Conservation (phyloP, 2,888 invertebrate genomes). For the Acrocera orbiculus region DNA sequence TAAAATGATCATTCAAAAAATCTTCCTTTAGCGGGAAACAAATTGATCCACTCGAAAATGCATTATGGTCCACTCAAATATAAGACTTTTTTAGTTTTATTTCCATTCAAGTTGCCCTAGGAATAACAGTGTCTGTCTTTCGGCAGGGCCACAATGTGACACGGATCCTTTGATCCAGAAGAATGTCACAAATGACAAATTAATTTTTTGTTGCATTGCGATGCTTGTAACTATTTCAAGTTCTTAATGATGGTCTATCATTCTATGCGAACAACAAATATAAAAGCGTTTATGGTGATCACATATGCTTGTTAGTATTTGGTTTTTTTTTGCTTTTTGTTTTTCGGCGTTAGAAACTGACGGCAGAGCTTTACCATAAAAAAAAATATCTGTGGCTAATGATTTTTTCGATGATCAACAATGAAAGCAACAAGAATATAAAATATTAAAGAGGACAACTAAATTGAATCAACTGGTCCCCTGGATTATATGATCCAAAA, state of each 20-base stretch:
- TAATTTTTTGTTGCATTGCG: constrained; percentile 16
- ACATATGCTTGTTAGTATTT: too few species aligned
- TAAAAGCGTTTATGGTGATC: neutral
- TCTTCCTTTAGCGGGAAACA: constrained; percentile 16
- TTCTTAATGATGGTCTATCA: too few species aligned
- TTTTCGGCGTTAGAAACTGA: neutral
- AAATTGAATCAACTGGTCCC: constrained; percentile 12
- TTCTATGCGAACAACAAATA: too few species aligned
- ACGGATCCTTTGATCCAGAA: constrained; percentile 19
- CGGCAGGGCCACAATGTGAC: constrained; percentile 13
- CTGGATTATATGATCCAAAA: constrained; percentile 6
- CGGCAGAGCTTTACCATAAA: constrained; percentile 5
- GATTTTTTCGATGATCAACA: too few species aligned
- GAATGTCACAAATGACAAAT: constrained; percentile 26
- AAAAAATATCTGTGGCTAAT: constrained; percentile 3
- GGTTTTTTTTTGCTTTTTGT: too few species aligned
- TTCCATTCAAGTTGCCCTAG: neutral
- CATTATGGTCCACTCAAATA: constrained; percentile 16
- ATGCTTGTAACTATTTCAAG: too few species aligned
- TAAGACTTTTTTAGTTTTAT: constrained; percentile 2
- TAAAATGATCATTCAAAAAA: too few species aligned
- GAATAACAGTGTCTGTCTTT: constrained; percentile 1
- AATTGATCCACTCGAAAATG: constrained; percentile 26
- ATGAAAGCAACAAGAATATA: too few species aligned
- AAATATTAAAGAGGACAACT: constrained; percentile 10